A percentile compares a stretch with the other conserved stretches of the same genome.
phyloP scores from a whole-genome alignment of 2,113 vertebrate genomes.

The Pan paniscus region DNA sequence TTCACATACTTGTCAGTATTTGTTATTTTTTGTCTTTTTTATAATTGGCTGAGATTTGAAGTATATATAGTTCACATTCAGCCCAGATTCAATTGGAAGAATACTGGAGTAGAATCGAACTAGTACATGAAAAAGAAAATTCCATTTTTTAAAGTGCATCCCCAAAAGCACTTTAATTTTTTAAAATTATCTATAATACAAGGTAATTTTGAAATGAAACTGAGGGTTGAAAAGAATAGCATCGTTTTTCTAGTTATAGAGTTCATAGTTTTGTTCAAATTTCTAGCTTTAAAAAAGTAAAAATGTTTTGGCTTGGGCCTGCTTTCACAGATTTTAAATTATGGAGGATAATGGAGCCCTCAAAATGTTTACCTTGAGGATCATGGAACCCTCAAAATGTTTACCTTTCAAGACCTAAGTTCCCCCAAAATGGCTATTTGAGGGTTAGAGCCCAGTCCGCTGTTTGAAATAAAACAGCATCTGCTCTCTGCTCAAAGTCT shows the following conservation, averaged over 20 bases:
- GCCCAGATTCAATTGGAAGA: background rate
- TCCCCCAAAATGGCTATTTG: background rate
- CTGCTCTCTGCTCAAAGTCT: background rate
- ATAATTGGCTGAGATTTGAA: background rate
- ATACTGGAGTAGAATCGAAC: background rate
- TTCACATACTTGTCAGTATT: background rate
- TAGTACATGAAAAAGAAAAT: background rate
- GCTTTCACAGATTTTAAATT: background rate
- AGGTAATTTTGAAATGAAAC: conserved; percentile 12
- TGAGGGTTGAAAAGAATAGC: background rate
- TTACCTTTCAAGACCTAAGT: background rate
- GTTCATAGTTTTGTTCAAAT: background rate
- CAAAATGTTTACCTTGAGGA: background rate
- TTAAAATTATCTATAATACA: background rate
- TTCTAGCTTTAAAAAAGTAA: background rate
- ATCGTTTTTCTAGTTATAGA: background rate
- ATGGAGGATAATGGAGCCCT: background rate
- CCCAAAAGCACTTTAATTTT: background rate
- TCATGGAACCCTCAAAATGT: background rate
- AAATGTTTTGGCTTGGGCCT: background rate
- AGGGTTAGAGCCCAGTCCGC: background rate
- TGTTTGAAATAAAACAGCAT: background rate
- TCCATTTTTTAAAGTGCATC: background rate
- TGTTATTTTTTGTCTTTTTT: background rate
- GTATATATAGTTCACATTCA: background rate